Base-by-base conservation (phyloP, 2,888 invertebrate genomes). In the Atherix ibis region DNA sequence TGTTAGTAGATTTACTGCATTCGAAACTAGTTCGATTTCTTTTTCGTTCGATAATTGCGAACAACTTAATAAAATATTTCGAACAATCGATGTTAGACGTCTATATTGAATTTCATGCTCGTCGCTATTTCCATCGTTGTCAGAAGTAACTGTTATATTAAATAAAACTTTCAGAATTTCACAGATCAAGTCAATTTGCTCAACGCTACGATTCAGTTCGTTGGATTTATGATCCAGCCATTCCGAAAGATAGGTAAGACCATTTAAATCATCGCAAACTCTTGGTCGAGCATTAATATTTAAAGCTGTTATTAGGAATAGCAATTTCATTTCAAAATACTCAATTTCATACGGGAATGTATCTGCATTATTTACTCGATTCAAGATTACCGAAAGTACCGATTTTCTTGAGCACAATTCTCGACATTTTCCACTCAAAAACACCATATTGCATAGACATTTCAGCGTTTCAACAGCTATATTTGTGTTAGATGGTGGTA, bases 241-340 rank as follows among this genome's bases (percentile, higher is more conserved):
- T 50, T 75, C 71, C 19, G 71, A 73, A 40, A 85, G 64, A 50
- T 73, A 71, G 31, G 68, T 67, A 48, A 80, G 66, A 2, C 81
- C 81, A 51, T 77, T 71, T 16, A 79, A 59, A 44, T 81, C 72
- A 48, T 70, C 66, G 43, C 71, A 73, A 1, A 84, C 67, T 48
- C 70, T 69, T 13, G 61, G 56, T 43, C 78, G 71, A 17, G 78
- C 71, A 33, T 77, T 70, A 31, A 71, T 66, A 54, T 80, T 77
- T 26, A 91, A 57, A 4, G 89, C 91, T 15, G 92, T 89, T 34
- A 91, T 65, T 33, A 95, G 68, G 58, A 94, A 94, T 34, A 94
- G 58, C 35, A 92, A 65, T 57, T 85, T 80, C 70, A 88, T 76
- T 51, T 92, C 87, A 63, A 80, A 92, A 44, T 78, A 71, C 66